Conservation (phyloP, 2,888 invertebrate genomes). For the Rhyacophila evoluta region DNA sequence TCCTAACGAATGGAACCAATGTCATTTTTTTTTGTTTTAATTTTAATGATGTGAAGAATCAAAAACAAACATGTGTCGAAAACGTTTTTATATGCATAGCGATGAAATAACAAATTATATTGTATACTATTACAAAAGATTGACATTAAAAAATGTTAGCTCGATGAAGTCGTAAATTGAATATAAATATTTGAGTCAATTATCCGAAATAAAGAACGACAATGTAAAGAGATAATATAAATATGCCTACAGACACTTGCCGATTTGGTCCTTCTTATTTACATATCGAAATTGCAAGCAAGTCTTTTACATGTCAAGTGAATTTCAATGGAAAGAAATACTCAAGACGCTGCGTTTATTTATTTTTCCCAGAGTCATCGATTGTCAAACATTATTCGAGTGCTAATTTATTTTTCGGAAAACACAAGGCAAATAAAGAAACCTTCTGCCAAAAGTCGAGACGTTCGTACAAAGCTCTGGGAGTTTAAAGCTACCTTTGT, state of each 20-base stretch:
- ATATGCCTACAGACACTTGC: not conserved
- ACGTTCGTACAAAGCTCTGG: not conserved
- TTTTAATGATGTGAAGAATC: too few species aligned
- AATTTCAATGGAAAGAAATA: constrained; percentile 50
- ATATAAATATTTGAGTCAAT: too few species aligned
- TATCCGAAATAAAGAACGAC: too few species aligned
- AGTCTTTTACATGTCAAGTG: constrained; percentile 53
- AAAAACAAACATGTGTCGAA: too few species aligned
- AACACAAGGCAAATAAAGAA: constrained; percentile 43
- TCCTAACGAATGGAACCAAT: too few species aligned
- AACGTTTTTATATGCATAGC: too few species aligned
- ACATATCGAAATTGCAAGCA: constrained; percentile 54
- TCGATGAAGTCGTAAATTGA: too few species aligned
- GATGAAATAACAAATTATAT: too few species aligned
- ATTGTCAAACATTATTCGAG: constrained; percentile 53
- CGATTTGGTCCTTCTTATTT: constrained; percentile 42
- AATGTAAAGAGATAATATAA: too few species aligned
- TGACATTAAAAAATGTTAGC: too few species aligned
- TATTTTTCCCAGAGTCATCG: constrained; percentile 51
- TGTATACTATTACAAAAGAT: too few species aligned
- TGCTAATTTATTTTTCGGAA: constrained; percentile 48
- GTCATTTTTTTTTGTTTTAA: too few species aligned
- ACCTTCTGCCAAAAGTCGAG: not conserved
- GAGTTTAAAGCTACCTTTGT: not conserved
- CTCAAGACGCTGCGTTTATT: constrained; percentile 34